These are phyloP conservation scores for Yponomeuta cagnagella DNA, from an alignment of 2,888 invertebrate species.

Conservation along the genomic window DNA sequence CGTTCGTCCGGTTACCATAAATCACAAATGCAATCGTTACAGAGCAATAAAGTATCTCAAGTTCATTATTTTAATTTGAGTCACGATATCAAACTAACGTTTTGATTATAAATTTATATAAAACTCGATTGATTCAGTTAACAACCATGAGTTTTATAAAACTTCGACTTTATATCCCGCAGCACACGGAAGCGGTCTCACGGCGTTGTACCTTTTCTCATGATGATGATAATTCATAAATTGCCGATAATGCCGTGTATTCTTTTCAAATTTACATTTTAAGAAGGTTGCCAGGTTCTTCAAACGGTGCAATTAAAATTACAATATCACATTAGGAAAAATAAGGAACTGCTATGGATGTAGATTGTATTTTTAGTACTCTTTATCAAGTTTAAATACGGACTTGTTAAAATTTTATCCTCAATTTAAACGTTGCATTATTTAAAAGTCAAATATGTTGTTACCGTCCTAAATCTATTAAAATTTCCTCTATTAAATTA, in stretches of 20 bases:
- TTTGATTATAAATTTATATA: conserved; percentile 2
- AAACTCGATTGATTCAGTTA: neutral
- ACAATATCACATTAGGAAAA: neutral
- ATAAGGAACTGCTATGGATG: neutral
- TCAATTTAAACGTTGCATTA: no score
- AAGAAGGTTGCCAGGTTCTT: neutral
- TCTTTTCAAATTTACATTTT: neutral
- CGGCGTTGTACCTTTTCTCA: neutral
- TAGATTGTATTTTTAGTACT: no score
- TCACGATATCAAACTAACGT: neutral
- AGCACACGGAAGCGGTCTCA: neutral
- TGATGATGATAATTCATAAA: neutral
- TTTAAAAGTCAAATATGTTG: no score
- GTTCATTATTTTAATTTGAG: conserved; percentile 9
- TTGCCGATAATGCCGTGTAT: neutral
- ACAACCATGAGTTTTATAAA: neutral
- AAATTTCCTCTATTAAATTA: neutral
- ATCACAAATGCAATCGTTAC: neutral
- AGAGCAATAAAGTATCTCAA: neutral
- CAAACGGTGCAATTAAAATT: neutral
- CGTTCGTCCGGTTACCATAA: neutral
- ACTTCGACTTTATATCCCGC: neutral
- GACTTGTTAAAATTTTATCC: no score
- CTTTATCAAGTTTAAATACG: no score
- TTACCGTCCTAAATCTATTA: no score